A percentile compares a stretch with the other conserved stretches of the same genome.
These are phyloP conservation scores for Larimichthys crocea DNA, from an alignment of 2,113 vertebrate species.

Conservation along the genomic window DNA sequence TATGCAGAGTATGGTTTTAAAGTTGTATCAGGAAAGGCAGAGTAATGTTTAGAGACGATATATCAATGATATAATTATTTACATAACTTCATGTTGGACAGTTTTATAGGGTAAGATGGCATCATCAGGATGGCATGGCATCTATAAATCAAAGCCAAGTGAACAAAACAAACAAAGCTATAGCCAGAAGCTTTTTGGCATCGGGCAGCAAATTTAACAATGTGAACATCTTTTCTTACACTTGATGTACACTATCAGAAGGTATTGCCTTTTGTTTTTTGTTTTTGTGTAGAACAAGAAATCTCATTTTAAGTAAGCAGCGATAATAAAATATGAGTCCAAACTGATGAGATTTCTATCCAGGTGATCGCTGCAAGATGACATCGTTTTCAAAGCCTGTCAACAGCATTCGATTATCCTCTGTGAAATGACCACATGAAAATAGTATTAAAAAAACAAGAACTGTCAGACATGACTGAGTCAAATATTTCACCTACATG, in stretches of 20 bases:
- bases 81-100: not conserved
- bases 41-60: not conserved
- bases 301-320: not conserved
- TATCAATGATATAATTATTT: not conserved
- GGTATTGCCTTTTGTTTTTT: constrained; percentile 1
- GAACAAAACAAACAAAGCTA: not conserved
- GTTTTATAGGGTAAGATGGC: not conserved
- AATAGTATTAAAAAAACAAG: constrained; percentile 25
- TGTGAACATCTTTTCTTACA: no score
- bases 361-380: constrained; percentile 11
- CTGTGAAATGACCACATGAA: constrained; percentile 13
- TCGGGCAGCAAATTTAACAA: no score
- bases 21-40: not conserved
- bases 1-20: not conserved
- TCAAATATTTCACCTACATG: constrained; percentile 1
- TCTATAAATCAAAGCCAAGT: constrained; percentile 9
- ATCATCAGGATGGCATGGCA: not conserved
- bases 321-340: not conserved
- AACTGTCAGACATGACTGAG: constrained; percentile 8
- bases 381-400: constrained; percentile 16
- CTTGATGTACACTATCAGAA: not conserved
- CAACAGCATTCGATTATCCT: constrained; percentile 16
- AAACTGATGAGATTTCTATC: constrained; percentile 17
- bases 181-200: not conserved
- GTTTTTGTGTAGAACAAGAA: not conserved